These are phyloP conservation scores for Gallinago stenura DNA, from an alignment of 2,797 vertebrate species.

Conservation along the genomic window DNA sequence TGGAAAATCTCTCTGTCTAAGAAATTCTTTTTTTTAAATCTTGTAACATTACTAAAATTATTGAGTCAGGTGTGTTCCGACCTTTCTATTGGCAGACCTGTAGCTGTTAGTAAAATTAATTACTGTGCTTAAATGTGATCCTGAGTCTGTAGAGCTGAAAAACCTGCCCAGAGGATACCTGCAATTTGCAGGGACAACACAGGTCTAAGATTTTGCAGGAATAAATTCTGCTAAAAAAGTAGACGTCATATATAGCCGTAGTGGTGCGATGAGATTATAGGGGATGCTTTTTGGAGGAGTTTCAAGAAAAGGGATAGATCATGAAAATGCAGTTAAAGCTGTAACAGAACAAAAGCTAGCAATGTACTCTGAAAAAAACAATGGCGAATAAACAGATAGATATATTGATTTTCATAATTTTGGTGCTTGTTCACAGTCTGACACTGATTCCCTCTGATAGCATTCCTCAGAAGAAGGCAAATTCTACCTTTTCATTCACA, in stretches of 20 bases:
- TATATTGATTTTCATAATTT: neutral
- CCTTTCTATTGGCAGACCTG: neutral
- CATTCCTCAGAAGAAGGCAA: neutral
- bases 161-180: neutral
- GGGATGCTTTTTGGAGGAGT: neutral
- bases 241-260: neutral
- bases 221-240: neutral
- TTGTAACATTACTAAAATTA: neutral
- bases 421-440: neutral
- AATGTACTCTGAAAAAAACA: neutral
- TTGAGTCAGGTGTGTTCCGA: neutral
- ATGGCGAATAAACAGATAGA: accelerated
- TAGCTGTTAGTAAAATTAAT: neutral
- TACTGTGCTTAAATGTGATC: neutral
- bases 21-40: neutral
- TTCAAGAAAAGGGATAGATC: neutral
- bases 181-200: neutral
- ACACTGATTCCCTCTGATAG: neutral
- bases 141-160: neutral
- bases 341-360: neutral
- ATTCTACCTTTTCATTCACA: neutral
- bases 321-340: neutral
- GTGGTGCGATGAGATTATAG: accelerated
- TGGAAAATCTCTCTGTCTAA: neutral
- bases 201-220: neutral